Conservation (phyloP, 2,797 vertebrate species). For the Onychomys arenicola region DNA sequence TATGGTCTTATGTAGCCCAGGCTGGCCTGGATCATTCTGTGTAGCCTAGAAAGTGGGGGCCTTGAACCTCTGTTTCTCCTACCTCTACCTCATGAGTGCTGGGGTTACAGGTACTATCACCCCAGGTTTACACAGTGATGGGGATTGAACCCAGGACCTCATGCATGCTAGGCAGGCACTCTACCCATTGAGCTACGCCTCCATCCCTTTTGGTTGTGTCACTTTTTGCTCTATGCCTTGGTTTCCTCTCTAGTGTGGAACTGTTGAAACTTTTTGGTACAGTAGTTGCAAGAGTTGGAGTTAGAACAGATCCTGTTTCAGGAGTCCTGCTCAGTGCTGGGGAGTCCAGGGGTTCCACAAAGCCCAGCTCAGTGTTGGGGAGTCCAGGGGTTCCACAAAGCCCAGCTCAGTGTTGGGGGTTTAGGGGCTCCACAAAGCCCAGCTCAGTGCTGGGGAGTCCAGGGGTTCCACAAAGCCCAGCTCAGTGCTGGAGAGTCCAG, state of each 20-base stretch:
- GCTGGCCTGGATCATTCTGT: background rate
- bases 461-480: background rate
- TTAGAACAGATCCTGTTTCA: background rate
- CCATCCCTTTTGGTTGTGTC: background rate
- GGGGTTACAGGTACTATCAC: background rate
- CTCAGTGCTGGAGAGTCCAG: background rate
- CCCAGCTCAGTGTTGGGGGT: background rate
- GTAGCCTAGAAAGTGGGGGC: background rate
- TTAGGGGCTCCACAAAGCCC: background rate
- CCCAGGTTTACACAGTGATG: background rate
- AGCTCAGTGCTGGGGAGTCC: background rate
- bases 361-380: background rate
- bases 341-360: no score
- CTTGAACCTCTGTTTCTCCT: background rate
- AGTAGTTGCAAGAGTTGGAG: background rate
- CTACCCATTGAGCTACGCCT: background rate
- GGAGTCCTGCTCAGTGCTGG: background rate
- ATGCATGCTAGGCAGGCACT: background rate
- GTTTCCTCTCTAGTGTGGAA: background rate
- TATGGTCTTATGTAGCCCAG: background rate
- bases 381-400: no score
- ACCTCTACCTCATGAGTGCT: background rate
- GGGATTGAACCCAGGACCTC: background rate
- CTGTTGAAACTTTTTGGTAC: background rate
- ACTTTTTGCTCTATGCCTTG: background rate